Evolutionary conservation across 35 echinoderm and acorn worm genomes (phyloP).

Genomic region (Ophiothrix spiculata): DNA sequence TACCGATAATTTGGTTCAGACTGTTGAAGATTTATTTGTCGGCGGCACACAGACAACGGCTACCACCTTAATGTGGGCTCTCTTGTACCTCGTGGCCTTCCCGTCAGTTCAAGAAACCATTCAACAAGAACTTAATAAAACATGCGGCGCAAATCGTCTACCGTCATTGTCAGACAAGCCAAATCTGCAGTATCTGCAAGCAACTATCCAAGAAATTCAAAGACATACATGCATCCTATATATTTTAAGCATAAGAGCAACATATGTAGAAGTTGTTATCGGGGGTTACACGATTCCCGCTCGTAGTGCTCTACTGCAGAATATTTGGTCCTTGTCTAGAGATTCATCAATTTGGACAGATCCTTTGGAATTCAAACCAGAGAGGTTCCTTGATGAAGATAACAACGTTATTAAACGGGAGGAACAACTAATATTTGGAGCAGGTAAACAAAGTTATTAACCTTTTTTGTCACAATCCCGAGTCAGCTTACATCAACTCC

Average conservation of each 20-base stretch:
- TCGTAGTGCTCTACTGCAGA: background rate
- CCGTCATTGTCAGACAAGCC: conserved; percentile 46
- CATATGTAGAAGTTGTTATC: conserved; percentile 22
- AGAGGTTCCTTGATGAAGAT: background rate
- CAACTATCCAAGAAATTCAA: conserved; percentile 39
- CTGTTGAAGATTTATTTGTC: conserved; percentile 54
- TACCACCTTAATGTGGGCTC: conserved; percentile 68
- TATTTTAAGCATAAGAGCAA: conserved; percentile 31
- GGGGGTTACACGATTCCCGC: conserved; percentile 38
- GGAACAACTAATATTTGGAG: background rate
- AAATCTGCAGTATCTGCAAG: conserved; percentile 54
- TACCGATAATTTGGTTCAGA: conserved; percentile 19
- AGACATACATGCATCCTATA: conserved; percentile 20
- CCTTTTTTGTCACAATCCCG: too few species aligned
- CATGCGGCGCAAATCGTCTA: conserved; percentile 42
- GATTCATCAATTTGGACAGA: background rate
- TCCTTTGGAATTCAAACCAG: background rate
- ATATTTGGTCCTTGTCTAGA: background rate
- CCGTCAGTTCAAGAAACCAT: conserved; percentile 62
- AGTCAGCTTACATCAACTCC: too few species aligned
- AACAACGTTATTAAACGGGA: background rate
- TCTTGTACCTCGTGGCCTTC: conserved; percentile 57
- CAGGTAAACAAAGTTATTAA: background rate
- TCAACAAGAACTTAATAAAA: conserved; percentile 60
- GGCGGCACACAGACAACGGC: conserved; percentile 75